phyloP scores from a whole-genome alignment of 2,888 invertebrate species.

The Galerucella pusilla region DNA sequence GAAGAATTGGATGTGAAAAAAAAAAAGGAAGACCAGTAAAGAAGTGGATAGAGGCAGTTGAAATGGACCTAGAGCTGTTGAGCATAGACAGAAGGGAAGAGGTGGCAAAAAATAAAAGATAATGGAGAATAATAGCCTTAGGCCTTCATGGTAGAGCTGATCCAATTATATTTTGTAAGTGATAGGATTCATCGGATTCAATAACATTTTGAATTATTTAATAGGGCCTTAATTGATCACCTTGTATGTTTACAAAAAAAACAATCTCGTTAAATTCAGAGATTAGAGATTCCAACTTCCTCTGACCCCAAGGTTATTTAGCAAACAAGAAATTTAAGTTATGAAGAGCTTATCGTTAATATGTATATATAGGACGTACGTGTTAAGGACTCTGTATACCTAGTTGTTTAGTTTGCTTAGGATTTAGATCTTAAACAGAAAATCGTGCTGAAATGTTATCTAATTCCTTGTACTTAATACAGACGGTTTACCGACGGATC shows the following conservation, averaged over 20 bases:
- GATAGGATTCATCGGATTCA: too few species aligned
- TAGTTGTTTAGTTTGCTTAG: constrained; percentile 26
- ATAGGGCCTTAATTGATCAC: too few species aligned
- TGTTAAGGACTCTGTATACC: constrained; percentile 12
- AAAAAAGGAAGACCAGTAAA: too few species aligned
- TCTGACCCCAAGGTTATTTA: constrained; percentile 13
- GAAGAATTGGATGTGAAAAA: too few species aligned
- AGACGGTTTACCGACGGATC: constrained; percentile 17
- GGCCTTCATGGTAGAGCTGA: too few species aligned
- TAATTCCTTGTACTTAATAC: constrained; percentile 8
- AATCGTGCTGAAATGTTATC: constrained; percentile 28
- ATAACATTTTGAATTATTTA: too few species aligned
- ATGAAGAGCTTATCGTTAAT: constrained; percentile 27
- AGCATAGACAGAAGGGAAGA: too few species aligned
- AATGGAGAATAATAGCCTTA: too few species aligned
- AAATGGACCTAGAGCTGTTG: too few species aligned
- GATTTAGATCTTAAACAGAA: constrained; percentile 16
- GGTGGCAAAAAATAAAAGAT: too few species aligned
- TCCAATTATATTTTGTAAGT: too few species aligned
- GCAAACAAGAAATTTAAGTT: constrained; percentile 28
- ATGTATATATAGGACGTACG: constrained; percentile 14
- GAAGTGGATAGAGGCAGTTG: too few species aligned
- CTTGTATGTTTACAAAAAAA: not conserved
- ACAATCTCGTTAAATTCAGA: not conserved
- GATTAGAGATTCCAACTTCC: constrained; percentile 15